These are phyloP conservation scores for Crambe crambe DNA, from an alignment of 37 sponge, comb jelly and placozoan genomes.

Conservation along the genomic window DNA sequence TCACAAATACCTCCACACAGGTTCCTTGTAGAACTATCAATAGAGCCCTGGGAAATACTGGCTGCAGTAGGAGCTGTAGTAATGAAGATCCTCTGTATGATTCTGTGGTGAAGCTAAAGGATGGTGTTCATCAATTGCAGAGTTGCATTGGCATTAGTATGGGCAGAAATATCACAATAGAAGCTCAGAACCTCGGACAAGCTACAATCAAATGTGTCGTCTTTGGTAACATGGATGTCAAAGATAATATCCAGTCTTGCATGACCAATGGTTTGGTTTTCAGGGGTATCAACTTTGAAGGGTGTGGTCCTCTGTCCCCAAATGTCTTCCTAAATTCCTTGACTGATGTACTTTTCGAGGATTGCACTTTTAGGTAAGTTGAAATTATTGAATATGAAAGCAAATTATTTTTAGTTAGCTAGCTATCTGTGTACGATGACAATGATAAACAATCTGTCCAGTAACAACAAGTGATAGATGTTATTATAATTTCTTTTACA, in stretches of 20 bases:
- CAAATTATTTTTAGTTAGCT: too few species aligned
- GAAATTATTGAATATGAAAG: too few species aligned
- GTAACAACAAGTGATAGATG: too few species aligned
- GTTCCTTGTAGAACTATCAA: slow-evolving; percentile 30
- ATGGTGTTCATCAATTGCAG: slow-evolving; percentile 12
- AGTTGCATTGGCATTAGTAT: slow-evolving; percentile 8
- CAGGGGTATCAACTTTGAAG: slow-evolving; percentile 55
- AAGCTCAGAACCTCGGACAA: slow-evolving; percentile 20
- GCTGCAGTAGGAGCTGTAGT: neutral
- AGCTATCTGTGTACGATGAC: too few species aligned
- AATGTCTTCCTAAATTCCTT: slow-evolving; percentile 50
- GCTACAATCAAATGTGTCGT: slow-evolving; percentile 39
- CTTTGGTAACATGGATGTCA: slow-evolving; percentile 5
- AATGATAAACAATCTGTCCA: too few species aligned
- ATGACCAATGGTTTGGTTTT: slow-evolving; percentile 27
- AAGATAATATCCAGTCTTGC: slow-evolving; percentile 36
- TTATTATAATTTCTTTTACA: too few species aligned
- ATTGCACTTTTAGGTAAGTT: slow-evolving; percentile 69
- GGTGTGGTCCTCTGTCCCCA: slow-evolving; percentile 55
- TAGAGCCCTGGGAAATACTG: slow-evolving; percentile 13
- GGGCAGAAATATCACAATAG: slow-evolving; percentile 40
- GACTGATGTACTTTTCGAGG: slow-evolving; percentile 31
- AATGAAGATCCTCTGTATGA: neutral
- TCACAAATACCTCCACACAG: neutral
- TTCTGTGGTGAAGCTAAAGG: neutral